Percentiles rank a stretch among this genome's conserved stretches.
These are phyloP conservation scores for Rhingia campestris DNA, from an alignment of 2,888 invertebrate species.

Conservation along the genomic window DNA sequence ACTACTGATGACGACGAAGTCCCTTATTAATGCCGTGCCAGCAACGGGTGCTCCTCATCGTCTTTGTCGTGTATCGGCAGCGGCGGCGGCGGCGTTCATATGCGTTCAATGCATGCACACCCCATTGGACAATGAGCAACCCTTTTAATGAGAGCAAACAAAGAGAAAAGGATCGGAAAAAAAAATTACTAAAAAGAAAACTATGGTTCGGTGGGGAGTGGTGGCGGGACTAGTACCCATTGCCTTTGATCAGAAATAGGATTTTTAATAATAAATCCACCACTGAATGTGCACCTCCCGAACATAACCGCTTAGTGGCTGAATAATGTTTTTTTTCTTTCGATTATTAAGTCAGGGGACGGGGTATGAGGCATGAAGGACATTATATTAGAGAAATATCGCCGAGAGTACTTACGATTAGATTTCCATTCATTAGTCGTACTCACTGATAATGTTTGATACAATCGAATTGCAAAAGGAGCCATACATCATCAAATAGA, in stretches of 20 bases:
- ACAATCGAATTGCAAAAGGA: too few relatives aligned
- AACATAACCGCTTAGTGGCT: conserved; percentile 13
- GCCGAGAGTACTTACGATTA: too few relatives aligned
- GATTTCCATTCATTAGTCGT: too few relatives aligned
- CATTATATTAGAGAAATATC: too few relatives aligned
- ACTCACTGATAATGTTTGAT: too few relatives aligned
- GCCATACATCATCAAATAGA: too few relatives aligned
- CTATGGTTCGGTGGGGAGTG: conserved; percentile 11
- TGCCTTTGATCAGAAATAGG: conserved; percentile 63
- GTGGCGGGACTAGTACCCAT: background rate
- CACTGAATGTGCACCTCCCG: conserved; percentile 24
- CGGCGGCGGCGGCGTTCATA: conserved; percentile 13
- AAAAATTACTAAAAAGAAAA: conserved; percentile 39
- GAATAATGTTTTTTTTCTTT: background rate
- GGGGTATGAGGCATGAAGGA: too few relatives aligned
- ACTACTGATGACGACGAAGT: conserved; percentile 11
- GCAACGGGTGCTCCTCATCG: conserved; percentile 53
- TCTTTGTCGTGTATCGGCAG: conserved; percentile 62
- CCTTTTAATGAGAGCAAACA: conserved; percentile 71
- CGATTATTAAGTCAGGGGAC: too few relatives aligned
- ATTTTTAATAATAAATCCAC: conserved; percentile 64
- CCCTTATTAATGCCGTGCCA: conserved; percentile 21
- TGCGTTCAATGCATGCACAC: conserved; percentile 64
- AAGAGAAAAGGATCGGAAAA: conserved; percentile 60
- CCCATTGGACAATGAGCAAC: conserved; percentile 67